Percentiles rank a stretch among this genome's conserved stretches.
phyloP scores from a whole-genome alignment of 2,888 invertebrate species.

The Rhopalosiphum nymphaeae region DNA sequence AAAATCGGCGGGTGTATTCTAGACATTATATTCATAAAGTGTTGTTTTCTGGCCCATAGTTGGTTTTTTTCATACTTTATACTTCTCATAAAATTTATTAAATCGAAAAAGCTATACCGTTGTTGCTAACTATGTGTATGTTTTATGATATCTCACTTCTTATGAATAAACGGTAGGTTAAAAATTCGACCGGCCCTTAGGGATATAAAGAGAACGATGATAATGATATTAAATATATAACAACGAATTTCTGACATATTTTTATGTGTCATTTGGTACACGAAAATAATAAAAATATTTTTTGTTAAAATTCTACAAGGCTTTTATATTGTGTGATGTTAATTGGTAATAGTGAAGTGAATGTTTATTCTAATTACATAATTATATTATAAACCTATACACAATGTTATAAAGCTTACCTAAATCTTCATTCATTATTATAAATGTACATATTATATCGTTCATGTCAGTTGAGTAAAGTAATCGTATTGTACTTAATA shows the following conservation, averaged over 20 bases:
- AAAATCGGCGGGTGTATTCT: background rate
- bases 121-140: constrained; percentile 7
- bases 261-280: background rate
- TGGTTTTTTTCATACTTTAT: background rate
- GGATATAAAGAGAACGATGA: background rate
- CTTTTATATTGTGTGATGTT: background rate
- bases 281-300: background rate
- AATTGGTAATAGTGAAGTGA: background rate
- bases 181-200: background rate
- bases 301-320: background rate
- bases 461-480: background rate
- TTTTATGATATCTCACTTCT: background rate
- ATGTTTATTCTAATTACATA: background rate
- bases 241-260: background rate
- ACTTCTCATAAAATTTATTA: background rate
- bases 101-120: constrained; percentile 1
- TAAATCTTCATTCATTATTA: background rate
- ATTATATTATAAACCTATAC: background rate
- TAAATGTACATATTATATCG: background rate
- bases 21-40: constrained; percentile 12
- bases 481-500: background rate
- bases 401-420: background rate
- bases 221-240: background rate
- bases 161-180: background rate
- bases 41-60: constrained; percentile 10